Base-by-base conservation (phyloP, 2,888 invertebrate species). In the Gandaritis pyraliata region DNA sequence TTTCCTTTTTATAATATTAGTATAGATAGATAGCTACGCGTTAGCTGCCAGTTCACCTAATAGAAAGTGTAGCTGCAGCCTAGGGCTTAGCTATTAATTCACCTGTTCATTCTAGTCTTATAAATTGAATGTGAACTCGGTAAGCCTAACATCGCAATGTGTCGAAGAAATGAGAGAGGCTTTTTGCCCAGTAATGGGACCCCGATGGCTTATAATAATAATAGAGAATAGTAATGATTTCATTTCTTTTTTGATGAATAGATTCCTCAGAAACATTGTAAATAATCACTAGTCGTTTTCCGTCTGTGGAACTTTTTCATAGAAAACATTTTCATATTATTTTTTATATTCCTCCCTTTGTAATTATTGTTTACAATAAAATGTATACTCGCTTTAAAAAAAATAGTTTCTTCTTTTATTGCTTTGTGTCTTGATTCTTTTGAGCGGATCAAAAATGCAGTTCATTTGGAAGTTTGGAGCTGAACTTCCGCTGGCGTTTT, bases 401-500 rank as follows among this genome's bases (percentile, higher is more conserved):
- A 11, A 16, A 43, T 38, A 2, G 4, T 38, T n/a, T 38, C 38
- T 16, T 15, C 4, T 6, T n/a, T 15, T 41, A 39, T 47, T 30
- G n/a, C n/a, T 30, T 45, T 58, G 0, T 41, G 8, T 3, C 7
- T 47, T 33, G 29, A 55, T 55, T 47, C 36, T 59, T 59, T 48
- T 43, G 43, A 51, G 48, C 39, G 43, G 47, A 64, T 67, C 58
- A 63, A 65, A 69, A 67, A 69, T 63, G 64, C 65, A 62, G 61
- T 64, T 66, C 49, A 61, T 70, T 59, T 63, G 45, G 49, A 66
- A 70, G 65, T 70, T 65, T 39, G 12, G 48, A 54, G 55, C 60
- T 62, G 60, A 66, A 65, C 61, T 58, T 58, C 18, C 30, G 46
- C 61, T 54, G 63, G 46, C 59, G 57, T 61, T 61, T 59, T 41